Base-by-base conservation (phyloP, 2,797 vertebrate genomes). In the Craterocephalus amniculus region DNA sequence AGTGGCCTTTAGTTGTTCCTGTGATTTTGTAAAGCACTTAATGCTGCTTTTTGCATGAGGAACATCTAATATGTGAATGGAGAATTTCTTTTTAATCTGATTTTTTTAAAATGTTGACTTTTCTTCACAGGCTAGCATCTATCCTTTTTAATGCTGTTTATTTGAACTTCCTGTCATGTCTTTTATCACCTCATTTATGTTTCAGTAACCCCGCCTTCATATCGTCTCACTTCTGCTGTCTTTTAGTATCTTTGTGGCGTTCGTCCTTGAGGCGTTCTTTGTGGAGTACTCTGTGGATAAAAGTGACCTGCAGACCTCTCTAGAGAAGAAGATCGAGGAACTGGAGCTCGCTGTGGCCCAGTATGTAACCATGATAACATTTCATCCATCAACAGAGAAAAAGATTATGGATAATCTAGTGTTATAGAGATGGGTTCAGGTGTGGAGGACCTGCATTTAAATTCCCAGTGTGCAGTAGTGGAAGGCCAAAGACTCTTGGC, bases 291-390 rank as follows among this genome's bases (percentile, higher is more conserved):
- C 95, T 0, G 62, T 98, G 58, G 96, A 96, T 58, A 97, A 96
- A 78, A 95, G 95, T n/a, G 93, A 96, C 80, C 91, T 97, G 24
- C 97, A 98, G 89, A 97, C 95, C 0, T 95, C 96, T 5, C 93
- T 99, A 11, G 97, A 99, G 89, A 97, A 78, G 90, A 99, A 96
- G 86, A 99, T 99, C 9, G 93, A 97, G 80, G 96, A 99, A 67
- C 94, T 98, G 31, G 92, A 96, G 61, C 92, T 98, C 57, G 94
- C 94, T 56, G 89, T 97, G 79, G 92, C 93, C 57, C 95, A 95
- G 97, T 97, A 88, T 82, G 97, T 84, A 29, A 63, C 58, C 70
- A 35, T 8, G 58, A 51, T 67, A 34, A 57, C 26, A 27, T 20
- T 3, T 6, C 18, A 9, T 36, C 22, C 7, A 22, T 58, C n/a